Evolutionary conservation across 2,888 invertebrate species (phyloP), one percentile per base, ranked within the genome.

Genomic region (Volucella bombylans): DNA sequence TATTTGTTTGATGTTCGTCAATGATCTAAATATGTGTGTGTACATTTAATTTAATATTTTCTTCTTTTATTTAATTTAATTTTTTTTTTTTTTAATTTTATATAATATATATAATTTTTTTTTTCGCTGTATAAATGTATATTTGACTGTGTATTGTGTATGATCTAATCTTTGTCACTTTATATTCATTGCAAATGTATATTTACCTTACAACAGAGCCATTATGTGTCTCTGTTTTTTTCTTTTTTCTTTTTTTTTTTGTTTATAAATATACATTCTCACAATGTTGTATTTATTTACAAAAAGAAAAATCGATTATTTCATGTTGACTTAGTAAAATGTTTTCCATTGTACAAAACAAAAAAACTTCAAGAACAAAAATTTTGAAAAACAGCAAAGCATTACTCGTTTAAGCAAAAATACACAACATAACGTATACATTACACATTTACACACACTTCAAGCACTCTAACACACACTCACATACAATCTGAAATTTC

Each of bases 281-380:
- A 79, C 79, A 67, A 38, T 79, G 43, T 76, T 77, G 41, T 67
- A 62, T 41, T 67, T 59, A 76, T 67, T 67, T 8, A 15, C 49
- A 54, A 45, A 47, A 47, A 54, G 14, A 52, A n/a, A 65, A 65
- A 18, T 50, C 31, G 62, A 39, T 62, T 52, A 65, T 73, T 73
- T 80, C 74, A 74, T 83, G 65, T 83, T 80, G 59, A 64, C 52
- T 83, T 77, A 85, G 81, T 81, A 77, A 83, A 83, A 79, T 85
- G 85, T 85, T 85, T 85, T 85, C 81, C 85, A 85, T 81, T 81
- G 62, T 81, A 81, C 65, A 55, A 80, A 83, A 54, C 18, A 61
- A 49, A 49, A 57, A 47, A 45, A 62, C 23, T 61, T 45, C 52
- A 49, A 65, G 18, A 52, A 43, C 8, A 11, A 6, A 31, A 6